Evolutionary conservation across 2,113 vertebrate genomes (phyloP).

Genomic region (Marcusenius ussheri): DNA sequence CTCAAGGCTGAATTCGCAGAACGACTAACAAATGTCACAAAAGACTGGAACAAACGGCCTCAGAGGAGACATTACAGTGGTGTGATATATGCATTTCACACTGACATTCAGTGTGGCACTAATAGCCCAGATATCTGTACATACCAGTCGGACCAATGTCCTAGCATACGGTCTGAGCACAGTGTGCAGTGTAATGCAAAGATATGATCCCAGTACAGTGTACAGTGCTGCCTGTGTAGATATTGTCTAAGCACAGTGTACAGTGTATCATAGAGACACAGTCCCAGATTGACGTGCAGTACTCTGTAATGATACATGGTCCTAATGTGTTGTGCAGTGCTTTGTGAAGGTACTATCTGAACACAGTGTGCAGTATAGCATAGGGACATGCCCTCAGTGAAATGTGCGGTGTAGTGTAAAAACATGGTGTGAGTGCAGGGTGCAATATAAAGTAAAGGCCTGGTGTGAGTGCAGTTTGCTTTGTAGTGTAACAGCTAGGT

Average conservation of each 20-base stretch:
- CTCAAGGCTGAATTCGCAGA: background rate
- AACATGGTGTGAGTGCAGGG: background rate
- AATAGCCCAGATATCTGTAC: background rate
- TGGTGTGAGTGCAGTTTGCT: background rate
- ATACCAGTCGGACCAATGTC: background rate
- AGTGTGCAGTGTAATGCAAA: background rate
- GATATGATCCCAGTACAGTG: background rate
- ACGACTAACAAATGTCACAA: conserved; percentile 1
- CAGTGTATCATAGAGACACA: background rate
- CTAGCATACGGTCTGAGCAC: background rate
- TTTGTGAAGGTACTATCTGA: background rate
- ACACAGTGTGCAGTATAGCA: background rate
- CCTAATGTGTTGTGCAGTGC: background rate
- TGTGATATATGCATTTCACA: background rate
- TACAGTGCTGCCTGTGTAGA: background rate
- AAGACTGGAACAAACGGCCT: background rate
- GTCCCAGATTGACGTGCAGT: background rate
- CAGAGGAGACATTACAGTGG: background rate
- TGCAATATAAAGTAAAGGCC: background rate
- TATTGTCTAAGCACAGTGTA: background rate
- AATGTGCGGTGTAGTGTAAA: background rate
- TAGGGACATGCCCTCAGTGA: background rate
- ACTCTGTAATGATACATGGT: background rate
- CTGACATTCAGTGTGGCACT: background rate
- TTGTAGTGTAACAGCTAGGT: background rate